Evolutionary conservation across 2,797 vertebrate species (phyloP).

Genomic region (Odontamblyopus rebecca): DNA sequence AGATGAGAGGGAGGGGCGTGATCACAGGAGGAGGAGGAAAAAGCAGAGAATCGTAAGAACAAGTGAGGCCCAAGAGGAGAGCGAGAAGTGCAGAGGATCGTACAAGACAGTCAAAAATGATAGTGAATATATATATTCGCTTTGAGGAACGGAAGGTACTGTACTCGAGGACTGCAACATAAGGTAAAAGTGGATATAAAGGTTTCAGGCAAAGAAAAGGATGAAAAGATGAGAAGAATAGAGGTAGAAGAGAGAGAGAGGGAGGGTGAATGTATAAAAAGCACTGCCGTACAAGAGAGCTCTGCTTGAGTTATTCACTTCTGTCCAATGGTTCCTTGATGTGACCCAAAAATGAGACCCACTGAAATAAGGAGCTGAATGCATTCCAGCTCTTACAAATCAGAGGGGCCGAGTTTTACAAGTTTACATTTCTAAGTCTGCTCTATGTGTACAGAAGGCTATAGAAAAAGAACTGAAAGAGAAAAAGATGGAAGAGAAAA

Average conservation of each 20-base stretch:
- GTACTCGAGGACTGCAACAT: slow-evolving; percentile 10
- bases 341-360: slow-evolving; percentile 30
- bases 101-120: slow-evolving; percentile 15
- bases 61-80: slow-evolving; percentile 13
- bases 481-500: not conserved
- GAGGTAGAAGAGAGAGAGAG: not conserved
- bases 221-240: not conserved
- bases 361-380: slow-evolving; percentile 44
- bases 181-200: slow-evolving; percentile 40
- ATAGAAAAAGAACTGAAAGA: not conserved
- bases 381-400: slow-evolving; percentile 60
- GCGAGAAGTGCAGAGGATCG: slow-evolving; percentile 14
- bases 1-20: slow-evolving; percentile 12
- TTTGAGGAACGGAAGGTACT: not conserved
- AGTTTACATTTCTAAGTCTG: not conserved
- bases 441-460: not conserved
- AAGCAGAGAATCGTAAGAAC: slow-evolving; percentile 23
- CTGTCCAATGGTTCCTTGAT: slow-evolving; percentile 49
- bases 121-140: slow-evolving; percentile 1
- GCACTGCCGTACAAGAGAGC: slow-evolving; percentile 28
- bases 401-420: slow-evolving; percentile 35
- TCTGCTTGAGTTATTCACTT: slow-evolving; percentile 56
- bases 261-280: slow-evolving; percentile 8
- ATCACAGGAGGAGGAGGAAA: slow-evolving; percentile 18
- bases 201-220: slow-evolving; percentile 8